Conservation (phyloP, 1,140 invertebrate species). For the Temnothorax longispinosus region DNA sequence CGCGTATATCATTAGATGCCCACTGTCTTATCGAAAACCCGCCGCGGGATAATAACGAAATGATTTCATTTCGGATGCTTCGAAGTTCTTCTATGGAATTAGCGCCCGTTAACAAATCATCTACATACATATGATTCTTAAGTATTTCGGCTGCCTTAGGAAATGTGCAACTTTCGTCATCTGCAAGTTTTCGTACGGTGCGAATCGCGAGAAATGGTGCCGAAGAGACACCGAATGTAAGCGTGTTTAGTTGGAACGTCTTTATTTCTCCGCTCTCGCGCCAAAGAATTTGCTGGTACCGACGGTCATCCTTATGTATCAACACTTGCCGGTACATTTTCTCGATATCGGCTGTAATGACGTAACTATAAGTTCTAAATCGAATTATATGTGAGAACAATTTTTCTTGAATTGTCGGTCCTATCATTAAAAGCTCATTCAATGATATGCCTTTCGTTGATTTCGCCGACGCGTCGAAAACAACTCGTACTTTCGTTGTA, state of each 20-base stretch:
- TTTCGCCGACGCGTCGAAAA: background rate
- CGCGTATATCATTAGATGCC: no score
- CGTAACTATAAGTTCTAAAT: background rate
- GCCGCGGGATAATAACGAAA: background rate
- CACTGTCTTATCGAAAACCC: background rate
- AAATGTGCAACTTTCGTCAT: background rate
- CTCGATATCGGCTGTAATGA: background rate
- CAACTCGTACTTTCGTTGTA: background rate
- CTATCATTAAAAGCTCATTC: background rate
- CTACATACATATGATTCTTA: background rate
- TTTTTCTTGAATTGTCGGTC: background rate
- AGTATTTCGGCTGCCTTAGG: background rate
- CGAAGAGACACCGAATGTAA: background rate
- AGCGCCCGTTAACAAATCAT: background rate
- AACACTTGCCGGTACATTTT: background rate
- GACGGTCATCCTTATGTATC: background rate
- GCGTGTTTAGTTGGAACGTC: background rate
- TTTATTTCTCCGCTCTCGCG: background rate
- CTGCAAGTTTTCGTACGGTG: background rate
- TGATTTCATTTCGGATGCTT: no score
- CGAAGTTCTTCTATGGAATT: background rate
- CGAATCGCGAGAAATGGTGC: background rate
- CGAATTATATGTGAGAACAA: background rate
- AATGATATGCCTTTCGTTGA: background rate
- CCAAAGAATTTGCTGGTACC: background rate